Conservation (phyloP, 2,113 vertebrate species). For the Hucho hucho region DNA sequence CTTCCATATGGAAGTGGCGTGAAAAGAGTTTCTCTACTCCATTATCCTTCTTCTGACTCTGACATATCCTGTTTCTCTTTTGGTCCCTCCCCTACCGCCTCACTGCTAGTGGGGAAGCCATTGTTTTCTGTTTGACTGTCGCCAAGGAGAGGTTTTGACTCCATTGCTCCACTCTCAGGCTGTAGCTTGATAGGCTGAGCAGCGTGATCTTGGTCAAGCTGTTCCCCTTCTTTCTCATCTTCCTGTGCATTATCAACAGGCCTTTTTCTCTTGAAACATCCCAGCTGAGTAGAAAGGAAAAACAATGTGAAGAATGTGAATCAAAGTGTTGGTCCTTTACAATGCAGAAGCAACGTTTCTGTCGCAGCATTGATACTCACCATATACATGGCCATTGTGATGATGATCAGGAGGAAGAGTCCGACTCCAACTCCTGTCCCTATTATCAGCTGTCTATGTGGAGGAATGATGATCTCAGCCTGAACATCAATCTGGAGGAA, state of each 20-base stretch:
- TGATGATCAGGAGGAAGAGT: no score
- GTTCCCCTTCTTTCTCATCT: not conserved
- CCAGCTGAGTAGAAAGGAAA: slow-evolving; percentile 40
- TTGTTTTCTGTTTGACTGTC: not conserved
- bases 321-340: no score
- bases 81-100: not conserved
- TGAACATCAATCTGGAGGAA: no score
- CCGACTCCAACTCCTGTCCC: no score
- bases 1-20: no score
- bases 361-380: no score
- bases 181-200: not conserved
- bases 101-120: not conserved
- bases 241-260: not conserved
- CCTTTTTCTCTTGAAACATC: slow-evolving; percentile 61
- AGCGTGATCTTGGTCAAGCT: accelerated
- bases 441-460: no score
- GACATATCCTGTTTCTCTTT: not conserved
- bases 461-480: no score
- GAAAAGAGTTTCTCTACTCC: no score
- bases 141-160: not conserved
- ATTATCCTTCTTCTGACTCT: no score
- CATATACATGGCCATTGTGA: no score
- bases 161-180: not conserved
- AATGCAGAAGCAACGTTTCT: no score
- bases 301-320: not conserved